Conservation (phyloP, 1,140 invertebrate genomes). For the Hermetia illucens region DNA sequence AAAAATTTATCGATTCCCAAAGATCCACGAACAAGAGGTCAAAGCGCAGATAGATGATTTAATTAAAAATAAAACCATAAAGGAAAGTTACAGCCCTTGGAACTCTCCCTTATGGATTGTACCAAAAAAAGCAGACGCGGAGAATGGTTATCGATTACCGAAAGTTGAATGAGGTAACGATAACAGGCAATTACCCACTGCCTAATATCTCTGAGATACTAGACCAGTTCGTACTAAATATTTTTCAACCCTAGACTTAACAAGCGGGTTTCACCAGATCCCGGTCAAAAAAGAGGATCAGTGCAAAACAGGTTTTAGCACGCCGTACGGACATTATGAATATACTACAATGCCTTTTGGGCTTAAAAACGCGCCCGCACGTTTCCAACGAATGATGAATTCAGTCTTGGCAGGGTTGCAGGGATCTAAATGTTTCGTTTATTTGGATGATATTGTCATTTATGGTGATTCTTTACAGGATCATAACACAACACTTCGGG, state of each 20-base stretch:
- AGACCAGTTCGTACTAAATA: no score
- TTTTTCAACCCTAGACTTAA: conserved; percentile 33
- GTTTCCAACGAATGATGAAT: conserved; percentile 32
- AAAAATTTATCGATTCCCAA: neutral
- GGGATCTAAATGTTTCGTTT: conserved; percentile 15
- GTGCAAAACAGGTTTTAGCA: conserved; percentile 4
- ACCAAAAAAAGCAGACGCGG: conserved; percentile 14
- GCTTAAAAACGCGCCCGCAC: conserved; percentile 22
- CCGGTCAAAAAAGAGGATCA: neutral
- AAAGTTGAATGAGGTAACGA: conserved; percentile 21
- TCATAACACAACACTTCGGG: conserved; percentile 14
- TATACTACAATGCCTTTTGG: conserved; percentile 22
- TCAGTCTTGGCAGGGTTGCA: conserved; percentile 12
- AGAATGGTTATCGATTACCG: conserved; percentile 21
- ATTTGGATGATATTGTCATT: conserved; percentile 21
- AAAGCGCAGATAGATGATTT: neutral
- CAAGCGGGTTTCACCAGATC: conserved; percentile 28
- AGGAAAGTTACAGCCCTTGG: neutral
- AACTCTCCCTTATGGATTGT: conserved; percentile 7
- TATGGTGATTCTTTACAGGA: conserved; percentile 12
- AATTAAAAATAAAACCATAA: conserved; percentile 1
- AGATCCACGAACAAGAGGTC: neutral
- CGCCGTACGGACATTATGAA: neutral
- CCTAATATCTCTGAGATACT: conserved; percentile 35
- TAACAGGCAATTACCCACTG: conserved; percentile 30